A percentile compares a stretch with the other conserved stretches of the same genome.
Conservation (phyloP, 2,113 vertebrate genomes). For the Pica pica region DNA sequence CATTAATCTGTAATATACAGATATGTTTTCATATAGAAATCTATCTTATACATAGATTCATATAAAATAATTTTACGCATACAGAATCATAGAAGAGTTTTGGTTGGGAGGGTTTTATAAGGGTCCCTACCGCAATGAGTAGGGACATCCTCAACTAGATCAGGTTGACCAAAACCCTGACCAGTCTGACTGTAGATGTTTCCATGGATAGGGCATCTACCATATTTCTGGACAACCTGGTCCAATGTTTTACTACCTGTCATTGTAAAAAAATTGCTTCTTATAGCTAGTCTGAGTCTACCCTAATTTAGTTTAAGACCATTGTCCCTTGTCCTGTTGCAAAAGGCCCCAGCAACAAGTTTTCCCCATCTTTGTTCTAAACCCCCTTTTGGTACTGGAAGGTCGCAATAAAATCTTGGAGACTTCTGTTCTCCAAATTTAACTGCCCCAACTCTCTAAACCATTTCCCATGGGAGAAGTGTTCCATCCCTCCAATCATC, state of each 20-base stretch:
- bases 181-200: not conserved
- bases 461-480: not conserved
- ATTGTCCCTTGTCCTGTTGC: fast-evolving
- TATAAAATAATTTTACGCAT: not conserved
- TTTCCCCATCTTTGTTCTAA: not conserved
- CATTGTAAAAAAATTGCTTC: not conserved
- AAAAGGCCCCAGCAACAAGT: not conserved
- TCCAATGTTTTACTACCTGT: not conserved
- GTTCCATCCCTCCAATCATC: not conserved
- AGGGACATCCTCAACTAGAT: not conserved
- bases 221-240: not conserved
- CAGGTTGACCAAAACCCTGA: not conserved
- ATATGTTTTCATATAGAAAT: not conserved
- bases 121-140: fast-evolving
- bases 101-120: not conserved
- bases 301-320: not conserved
- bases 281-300: not conserved
- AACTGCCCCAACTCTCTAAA: not conserved
- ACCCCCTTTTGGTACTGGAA: not conserved
- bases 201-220: not conserved
- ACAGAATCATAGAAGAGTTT: not conserved
- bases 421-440: not conserved
- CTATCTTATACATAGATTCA: not conserved
- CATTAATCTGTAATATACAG: not conserved
- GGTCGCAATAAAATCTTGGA: fast-evolving